Evolutionary conservation across 2,888 invertebrate species (phyloP).

Genomic region (Pharmacophagus antenor): DNA sequence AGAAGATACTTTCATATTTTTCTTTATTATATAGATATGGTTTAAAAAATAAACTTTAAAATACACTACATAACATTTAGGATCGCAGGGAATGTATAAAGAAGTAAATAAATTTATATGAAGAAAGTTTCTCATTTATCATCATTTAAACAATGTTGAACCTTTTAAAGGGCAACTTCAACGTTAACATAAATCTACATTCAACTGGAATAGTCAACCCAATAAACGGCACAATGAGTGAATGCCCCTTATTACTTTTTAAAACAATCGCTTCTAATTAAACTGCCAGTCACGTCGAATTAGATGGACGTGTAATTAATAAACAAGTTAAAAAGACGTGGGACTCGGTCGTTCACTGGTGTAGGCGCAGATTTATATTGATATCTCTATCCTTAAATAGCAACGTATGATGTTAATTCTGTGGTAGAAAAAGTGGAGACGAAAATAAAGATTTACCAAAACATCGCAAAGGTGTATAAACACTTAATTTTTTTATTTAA

Average conservation of each 20-base stretch:
- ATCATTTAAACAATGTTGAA: no score
- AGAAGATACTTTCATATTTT: no score
- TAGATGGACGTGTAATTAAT: slow-evolving; percentile 41
- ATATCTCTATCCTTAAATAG: slow-evolving; percentile 26
- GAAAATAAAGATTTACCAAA: neutral
- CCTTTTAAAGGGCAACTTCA: neutral
- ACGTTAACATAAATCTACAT: slow-evolving; percentile 7
- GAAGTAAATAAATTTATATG: no score
- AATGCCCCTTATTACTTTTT: slow-evolving; percentile 38
- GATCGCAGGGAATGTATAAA: no score
- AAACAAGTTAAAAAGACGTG: slow-evolving; percentile 40
- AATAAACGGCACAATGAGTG: slow-evolving; percentile 37
- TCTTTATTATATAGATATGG: no score
- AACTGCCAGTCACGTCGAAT: slow-evolving; percentile 41
- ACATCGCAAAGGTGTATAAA: neutral
- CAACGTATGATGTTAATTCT: slow-evolving; percentile 1
- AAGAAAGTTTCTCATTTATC: no score
- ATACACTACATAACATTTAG: no score
- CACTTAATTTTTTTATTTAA: neutral
- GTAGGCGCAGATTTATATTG: slow-evolving; percentile 38
- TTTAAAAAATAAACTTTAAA: no score
- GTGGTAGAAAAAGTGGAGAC: neutral
- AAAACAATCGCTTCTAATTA: slow-evolving; percentile 37
- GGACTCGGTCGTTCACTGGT: slow-evolving; percentile 43
- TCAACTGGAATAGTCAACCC: slow-evolving; percentile 30